Evolutionary conservation across 2,797 vertebrate species (phyloP), one percentile per base, ranked within the genome.

Genomic region (Pagetopsis macropterus): DNA sequence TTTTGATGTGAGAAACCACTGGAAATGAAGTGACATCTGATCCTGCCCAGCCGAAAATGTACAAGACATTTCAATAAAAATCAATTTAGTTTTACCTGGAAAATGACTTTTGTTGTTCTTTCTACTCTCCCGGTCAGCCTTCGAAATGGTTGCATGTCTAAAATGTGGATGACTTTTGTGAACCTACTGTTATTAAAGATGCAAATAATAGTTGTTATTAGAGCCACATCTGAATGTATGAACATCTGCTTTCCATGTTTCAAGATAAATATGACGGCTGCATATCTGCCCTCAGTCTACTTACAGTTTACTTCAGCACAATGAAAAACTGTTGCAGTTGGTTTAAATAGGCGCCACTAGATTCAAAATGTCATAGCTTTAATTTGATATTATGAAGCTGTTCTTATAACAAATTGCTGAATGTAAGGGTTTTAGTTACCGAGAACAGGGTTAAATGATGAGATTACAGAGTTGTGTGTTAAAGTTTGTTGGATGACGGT

Each of bases 51-150:
- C 78, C 90, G 88, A 90, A 89, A 85, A 93, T 93, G 88, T 94
- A 92, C 88, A 75, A 85, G 85, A 87, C 83, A 91, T 87, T 95
- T 95, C 92, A 97, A 95, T 97, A 96, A 96, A 96, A 92, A 82
- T 91, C 83, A 87, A 89, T 89, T 91, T 94, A 81, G 90, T 82
- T 90, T 87, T 78, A 90, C 78, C 70, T 84, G 58, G 43, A 80
- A 70, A 41, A 13, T 75, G 72, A 63, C 12, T 82, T 9, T n/a
- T 59, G 55, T 76, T 63, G 3, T 72, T 19, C 1, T 44, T 49
- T 15, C 19, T 31, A 3, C 9, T 51, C 70, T 63, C 17, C 1
- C 16, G 51, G 48, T 3, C 16, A n/a, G 15, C n/a, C 51, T 15
- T 51, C 44, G 0, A 60, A 60, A 49, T 16, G 9, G 23, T 50